phyloP scores from a whole-genome alignment of 2,797 vertebrate genomes.

The Choloepus didactylus region DNA sequence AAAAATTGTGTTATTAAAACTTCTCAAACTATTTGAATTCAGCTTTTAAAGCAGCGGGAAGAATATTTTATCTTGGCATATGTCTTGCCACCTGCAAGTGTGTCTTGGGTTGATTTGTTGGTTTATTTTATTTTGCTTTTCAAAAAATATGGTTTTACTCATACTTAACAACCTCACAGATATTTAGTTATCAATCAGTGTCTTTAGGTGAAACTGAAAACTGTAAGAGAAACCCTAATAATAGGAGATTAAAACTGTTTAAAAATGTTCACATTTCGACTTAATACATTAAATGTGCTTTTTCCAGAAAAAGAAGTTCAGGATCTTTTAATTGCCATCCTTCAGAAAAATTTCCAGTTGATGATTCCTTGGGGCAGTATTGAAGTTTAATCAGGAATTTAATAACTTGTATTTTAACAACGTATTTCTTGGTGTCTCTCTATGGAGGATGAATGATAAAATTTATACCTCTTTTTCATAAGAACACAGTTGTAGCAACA shows the following conservation, averaged over 20 bases:
- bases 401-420: slow-evolving; percentile 35
- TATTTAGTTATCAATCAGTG: slow-evolving; percentile 21
- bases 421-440: slow-evolving; percentile 48
- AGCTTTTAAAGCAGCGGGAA: slow-evolving; percentile 43
- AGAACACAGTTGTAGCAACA: background rate
- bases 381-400: background rate
- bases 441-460: slow-evolving; percentile 37
- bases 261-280: slow-evolving; percentile 24
- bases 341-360: slow-evolving; percentile 29
- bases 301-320: slow-evolving; percentile 34
- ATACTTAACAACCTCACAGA: background rate
- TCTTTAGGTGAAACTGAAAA: slow-evolving; percentile 56
- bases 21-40: slow-evolving; percentile 35
- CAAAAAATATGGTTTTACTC: slow-evolving; percentile 3
- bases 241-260: background rate
- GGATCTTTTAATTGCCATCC: slow-evolving; percentile 19
- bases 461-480: background rate
- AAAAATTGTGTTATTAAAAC: background rate
- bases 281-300: background rate
- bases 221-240: background rate
- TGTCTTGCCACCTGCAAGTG: background rate
- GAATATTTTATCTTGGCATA: background rate
- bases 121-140: slow-evolving; percentile 40
- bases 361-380: slow-evolving; percentile 15
- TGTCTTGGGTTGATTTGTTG: slow-evolving; percentile 23